Percentiles rank a stretch among this genome's conserved stretches.
Conservation (phyloP, 2,888 invertebrate species). For the Monopis laevigella region DNA sequence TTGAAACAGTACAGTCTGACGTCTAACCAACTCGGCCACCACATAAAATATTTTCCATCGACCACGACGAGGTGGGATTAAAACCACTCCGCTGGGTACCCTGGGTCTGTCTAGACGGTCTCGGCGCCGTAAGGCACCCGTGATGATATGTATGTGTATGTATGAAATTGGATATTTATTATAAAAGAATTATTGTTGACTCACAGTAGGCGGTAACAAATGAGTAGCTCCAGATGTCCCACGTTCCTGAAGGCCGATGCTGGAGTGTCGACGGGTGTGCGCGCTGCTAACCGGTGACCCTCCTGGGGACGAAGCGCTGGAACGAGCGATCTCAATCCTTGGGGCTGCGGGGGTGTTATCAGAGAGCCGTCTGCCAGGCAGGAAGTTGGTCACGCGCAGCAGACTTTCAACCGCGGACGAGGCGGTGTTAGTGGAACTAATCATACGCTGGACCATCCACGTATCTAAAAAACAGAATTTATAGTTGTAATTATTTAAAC, state of each 20-base stretch:
- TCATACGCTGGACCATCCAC: constrained; percentile 82
- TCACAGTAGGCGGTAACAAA: constrained; percentile 89
- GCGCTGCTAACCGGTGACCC: constrained; percentile 77
- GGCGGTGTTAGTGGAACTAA: constrained; percentile 84
- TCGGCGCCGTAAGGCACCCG: too few relatives aligned
- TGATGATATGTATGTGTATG: constrained; percentile 8
- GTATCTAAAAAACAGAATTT: constrained; percentile 32
- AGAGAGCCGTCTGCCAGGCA: constrained; percentile 87
- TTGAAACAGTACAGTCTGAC: too few relatives aligned
- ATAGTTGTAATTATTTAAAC: too few relatives aligned
- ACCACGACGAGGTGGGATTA: too few relatives aligned
- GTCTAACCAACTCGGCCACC: too few relatives aligned
- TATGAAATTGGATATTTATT: background rate
- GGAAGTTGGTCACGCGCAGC: constrained; percentile 82
- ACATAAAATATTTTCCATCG: constrained; percentile 14
- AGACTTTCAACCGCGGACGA: constrained; percentile 81
- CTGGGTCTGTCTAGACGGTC: too few relatives aligned
- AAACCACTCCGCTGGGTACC: too few relatives aligned
- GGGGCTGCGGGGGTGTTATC: constrained; percentile 94
- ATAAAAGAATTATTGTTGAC: too few relatives aligned
- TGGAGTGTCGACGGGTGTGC: constrained; percentile 88
- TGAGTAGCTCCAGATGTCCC: constrained; percentile 85
- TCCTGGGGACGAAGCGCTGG: constrained; percentile 86
- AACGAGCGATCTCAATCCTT: constrained; percentile 88
- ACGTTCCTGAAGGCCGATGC: constrained; percentile 90